Base-by-base conservation (phyloP, 2,888 invertebrate genomes). In the Xestia sexstrigata region DNA sequence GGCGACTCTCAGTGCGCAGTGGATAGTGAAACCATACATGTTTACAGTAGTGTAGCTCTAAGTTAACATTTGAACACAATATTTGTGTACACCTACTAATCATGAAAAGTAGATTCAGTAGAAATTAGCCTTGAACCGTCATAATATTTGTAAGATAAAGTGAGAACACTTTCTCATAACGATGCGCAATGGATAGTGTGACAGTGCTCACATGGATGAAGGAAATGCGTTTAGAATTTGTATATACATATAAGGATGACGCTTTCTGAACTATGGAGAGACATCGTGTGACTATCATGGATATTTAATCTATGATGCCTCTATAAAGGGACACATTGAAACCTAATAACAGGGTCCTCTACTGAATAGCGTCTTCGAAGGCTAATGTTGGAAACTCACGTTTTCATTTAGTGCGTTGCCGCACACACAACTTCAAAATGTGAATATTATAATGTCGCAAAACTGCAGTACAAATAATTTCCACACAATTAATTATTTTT, bases 401-500 rank as follows among this genome's bases (percentile, higher is more conserved):
- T 49, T 39, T 39, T 30, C 11, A 49, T n/a, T 30, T 30, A 42
- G 13, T n/a, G 30, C 20, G 30, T 62, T 39, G 58, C 45, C 26
- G 35, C 15, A 17, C n/a, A 15, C 35, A 39, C 52, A 23, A 47
- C 7, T 65, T 66, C 13, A 39, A 74, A 78, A 74, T 69, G 42
- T 39, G 11, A 67, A 45, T 9, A 72, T 77, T 67, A 60, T 70
- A 75, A 70, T 67, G 66, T 83, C 69, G 83, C 78, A 84, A 87
- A 87, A 86, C 86, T 80, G 81, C 84, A 93, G 93, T 94, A 93
- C 94, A 93, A 94, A 92, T 92, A 88, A 87, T 90, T 90, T 79
- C 85, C 83, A 70, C 67, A 74, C 45, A 70, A 58, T 78, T 20
- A 45, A 68, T 73, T 62, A 47, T 70, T 39, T 65, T 68, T 66